These are phyloP conservation scores for Kryptolebias marmoratus DNA, from an alignment of 2,113 vertebrate genomes.

Conservation along the genomic window DNA sequence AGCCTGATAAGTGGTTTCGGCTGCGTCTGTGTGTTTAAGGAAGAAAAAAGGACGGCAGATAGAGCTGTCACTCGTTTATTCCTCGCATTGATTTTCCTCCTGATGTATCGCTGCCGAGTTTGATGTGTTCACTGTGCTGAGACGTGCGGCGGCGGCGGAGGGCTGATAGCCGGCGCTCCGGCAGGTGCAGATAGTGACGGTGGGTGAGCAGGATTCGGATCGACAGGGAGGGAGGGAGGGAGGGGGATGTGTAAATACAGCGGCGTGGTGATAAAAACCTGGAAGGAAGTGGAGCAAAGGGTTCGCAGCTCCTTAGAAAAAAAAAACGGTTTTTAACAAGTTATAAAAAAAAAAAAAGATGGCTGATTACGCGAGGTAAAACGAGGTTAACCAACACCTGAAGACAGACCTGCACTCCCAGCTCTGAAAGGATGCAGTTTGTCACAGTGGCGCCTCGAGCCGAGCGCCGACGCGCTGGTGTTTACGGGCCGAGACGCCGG, in stretches of 20 bases:
- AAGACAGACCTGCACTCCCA: background rate
- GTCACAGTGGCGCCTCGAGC: conserved; percentile 15
- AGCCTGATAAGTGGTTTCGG: conserved; percentile 10
- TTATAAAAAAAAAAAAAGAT: background rate
- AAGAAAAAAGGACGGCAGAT: conserved; percentile 33
- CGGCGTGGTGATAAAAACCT: background rate
- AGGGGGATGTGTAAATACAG: background rate
- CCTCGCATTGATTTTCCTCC: conserved; percentile 24
- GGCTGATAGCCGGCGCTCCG: background rate
- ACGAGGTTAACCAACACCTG: background rate
- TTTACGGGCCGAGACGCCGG: conserved; percentile 6
- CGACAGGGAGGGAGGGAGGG: background rate
- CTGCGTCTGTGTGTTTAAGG: conserved; percentile 26
- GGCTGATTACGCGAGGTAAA: background rate
- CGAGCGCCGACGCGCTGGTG: background rate
- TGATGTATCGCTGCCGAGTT: conserved; percentile 39
- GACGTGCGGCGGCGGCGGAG: conserved; percentile 18
- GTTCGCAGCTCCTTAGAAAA: too few species aligned
- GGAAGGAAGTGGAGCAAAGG: too few species aligned
- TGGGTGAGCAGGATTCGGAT: background rate
- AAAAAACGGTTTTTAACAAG: background rate
- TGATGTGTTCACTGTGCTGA: conserved; percentile 45
- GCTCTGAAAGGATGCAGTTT: conserved; percentile 16
- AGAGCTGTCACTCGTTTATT: conserved; percentile 21
- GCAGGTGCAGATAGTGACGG: conserved; percentile 10